These are phyloP conservation scores for Dendrolimus kikuchii DNA, from an alignment of 1,140 invertebrate genomes.

Conservation along the genomic window DNA sequence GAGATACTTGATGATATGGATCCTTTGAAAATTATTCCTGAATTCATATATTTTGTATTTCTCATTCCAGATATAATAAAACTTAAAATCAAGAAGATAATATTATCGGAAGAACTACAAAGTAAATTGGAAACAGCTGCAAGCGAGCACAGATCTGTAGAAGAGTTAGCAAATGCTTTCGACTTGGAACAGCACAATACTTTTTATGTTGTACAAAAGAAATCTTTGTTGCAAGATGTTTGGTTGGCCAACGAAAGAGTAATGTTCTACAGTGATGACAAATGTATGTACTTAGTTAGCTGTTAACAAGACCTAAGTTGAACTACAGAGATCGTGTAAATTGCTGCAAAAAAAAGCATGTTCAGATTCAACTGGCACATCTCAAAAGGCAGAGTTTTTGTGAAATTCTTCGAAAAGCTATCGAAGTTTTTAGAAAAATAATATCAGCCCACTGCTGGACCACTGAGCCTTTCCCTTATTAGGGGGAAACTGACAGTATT, in stretches of 20 bases:
- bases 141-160: slow-evolving; percentile 38
- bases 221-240: slow-evolving; percentile 34
- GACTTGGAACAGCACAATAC: slow-evolving; percentile 34
- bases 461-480: too few species aligned
- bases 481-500: too few species aligned
- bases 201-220: slow-evolving; percentile 50
- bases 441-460: too few species aligned
- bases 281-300: slow-evolving; percentile 19
- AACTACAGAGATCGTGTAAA: too few species aligned
- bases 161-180: slow-evolving; percentile 23
- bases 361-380: too few species aligned
- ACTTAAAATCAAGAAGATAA: slow-evolving; percentile 31
- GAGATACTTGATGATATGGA: too few species aligned
- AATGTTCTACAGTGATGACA: slow-evolving; percentile 49
- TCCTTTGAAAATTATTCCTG: too few species aligned
- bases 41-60: not conserved
- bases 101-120: slow-evolving; percentile 24
- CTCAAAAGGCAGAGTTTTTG: too few species aligned
- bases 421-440: too few species aligned
- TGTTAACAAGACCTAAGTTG: too few species aligned
- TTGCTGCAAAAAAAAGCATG: too few species aligned
- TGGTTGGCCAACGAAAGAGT: slow-evolving; percentile 43
- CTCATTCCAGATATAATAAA: slow-evolving; percentile 46
- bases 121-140: slow-evolving; percentile 33
- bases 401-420: too few species aligned